A percentile compares a stretch with the other conserved stretches of the same genome.
Conservation (phyloP, 2,797 vertebrate genomes). For the Mus spretus region DNA sequence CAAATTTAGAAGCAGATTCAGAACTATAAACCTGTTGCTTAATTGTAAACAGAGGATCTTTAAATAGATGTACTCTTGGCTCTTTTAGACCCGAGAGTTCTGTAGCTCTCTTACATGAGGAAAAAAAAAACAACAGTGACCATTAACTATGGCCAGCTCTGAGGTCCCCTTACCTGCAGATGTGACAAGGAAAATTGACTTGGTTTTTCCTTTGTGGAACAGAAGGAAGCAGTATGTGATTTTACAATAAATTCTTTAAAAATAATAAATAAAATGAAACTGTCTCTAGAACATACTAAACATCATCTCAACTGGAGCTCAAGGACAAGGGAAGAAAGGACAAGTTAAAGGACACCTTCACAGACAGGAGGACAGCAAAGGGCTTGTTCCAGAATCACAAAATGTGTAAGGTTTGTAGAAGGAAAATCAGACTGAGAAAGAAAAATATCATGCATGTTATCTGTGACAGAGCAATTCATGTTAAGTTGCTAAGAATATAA, state of each 20-base stretch:
- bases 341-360: not conserved
- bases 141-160: not conserved
- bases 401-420: constrained; percentile 50
- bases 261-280: not conserved
- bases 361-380: not conserved
- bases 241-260: constrained; percentile 17
- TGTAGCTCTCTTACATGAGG: not conserved
- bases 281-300: not conserved
- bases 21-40: constrained; percentile 38
- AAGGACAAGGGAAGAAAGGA: not conserved
- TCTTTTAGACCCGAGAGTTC: constrained; percentile 46
- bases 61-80: not conserved
- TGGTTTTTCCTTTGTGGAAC: not conserved
- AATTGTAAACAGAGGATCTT: constrained; percentile 47
- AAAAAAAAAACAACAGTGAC: not conserved
- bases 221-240: not conserved
- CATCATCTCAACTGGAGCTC: not conserved
- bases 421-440: constrained; percentile 39
- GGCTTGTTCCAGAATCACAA: constrained; percentile 36
- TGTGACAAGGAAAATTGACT: constrained; percentile 32
- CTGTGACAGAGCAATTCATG: constrained; percentile 62
- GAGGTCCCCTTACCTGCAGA: constrained; percentile 22
- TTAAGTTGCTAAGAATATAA: constrained; percentile 36
- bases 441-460: constrained; percentile 15
- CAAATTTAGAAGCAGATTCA: constrained; percentile 63